A percentile compares a stretch with the other conserved stretches of the same genome.
These are phyloP conservation scores for Crocuta crocuta DNA, from an alignment of 2,113 vertebrate species.

Conservation along the genomic window DNA sequence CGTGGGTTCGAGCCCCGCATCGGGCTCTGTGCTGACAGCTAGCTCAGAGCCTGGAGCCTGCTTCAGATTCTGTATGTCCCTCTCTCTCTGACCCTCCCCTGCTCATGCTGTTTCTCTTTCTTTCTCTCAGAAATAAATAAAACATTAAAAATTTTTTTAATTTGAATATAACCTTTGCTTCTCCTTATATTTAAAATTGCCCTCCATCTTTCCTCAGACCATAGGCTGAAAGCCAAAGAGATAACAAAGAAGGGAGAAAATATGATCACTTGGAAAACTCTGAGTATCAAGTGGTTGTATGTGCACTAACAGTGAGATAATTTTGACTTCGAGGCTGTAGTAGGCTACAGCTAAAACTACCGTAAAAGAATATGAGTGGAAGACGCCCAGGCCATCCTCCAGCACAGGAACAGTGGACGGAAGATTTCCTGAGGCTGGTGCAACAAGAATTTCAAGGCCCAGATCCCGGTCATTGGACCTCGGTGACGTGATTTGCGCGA, in stretches of 20 bases:
- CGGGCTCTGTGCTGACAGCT: no score
- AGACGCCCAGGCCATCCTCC: not conserved
- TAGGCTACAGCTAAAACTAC: not conserved
- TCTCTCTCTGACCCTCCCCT: no score
- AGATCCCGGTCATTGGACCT: not conserved
- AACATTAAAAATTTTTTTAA: no score
- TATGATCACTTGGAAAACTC: not conserved
- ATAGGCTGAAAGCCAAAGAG: not conserved
- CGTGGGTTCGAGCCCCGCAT: no score
- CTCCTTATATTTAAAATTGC: not conserved
- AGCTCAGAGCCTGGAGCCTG: no score
- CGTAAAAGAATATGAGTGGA: not conserved
- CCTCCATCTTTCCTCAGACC: not conserved
- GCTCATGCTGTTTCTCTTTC: no score
- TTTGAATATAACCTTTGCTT: not conserved
- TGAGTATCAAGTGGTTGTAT: not conserved
- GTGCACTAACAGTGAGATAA: not conserved
- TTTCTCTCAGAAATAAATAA: no score
- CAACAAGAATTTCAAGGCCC: not conserved
- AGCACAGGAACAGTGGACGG: not conserved
- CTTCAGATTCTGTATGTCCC: no score
- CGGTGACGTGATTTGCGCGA: not conserved
- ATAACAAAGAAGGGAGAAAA: not conserved
- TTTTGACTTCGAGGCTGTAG: not conserved
- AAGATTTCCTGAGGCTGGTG: not conserved